Evolutionary conservation across 2,113 vertebrate species (phyloP).

Genomic region (Gasterosteus nipponicus): DNA sequence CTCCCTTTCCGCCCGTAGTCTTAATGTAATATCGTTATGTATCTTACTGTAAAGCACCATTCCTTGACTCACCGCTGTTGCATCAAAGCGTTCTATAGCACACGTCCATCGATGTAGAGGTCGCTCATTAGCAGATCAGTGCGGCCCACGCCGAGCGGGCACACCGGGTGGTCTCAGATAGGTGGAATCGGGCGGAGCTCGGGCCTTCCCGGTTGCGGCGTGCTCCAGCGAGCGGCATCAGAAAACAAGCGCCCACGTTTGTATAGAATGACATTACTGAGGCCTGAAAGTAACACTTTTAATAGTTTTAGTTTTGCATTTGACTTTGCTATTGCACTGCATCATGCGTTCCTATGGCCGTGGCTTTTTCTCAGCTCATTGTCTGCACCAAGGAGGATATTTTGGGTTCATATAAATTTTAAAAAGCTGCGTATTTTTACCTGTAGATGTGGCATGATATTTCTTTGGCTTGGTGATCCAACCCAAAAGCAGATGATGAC

Average conservation of each 20-base stretch:
- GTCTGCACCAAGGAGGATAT: conserved; percentile 18
- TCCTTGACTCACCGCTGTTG: conserved; percentile 65
- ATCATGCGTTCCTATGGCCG: conserved; percentile 55
- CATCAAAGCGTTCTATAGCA: conserved; percentile 60
- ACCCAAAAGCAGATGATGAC: conserved; percentile 11
- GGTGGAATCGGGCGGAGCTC: conserved; percentile 21
- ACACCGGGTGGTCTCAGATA: conserved; percentile 36
- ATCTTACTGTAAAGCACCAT: conserved; percentile 78
- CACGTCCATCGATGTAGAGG: conserved; percentile 55
- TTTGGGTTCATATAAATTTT: conserved; percentile 28
- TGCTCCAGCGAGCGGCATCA: conserved; percentile 27
- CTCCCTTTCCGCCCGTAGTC: conserved; percentile 70
- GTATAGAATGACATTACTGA: conserved; percentile 57
- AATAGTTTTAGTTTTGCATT: conserved; percentile 63
- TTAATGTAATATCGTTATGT: conserved; percentile 71
- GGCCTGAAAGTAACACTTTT: conserved; percentile 60
- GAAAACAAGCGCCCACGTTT: conserved; percentile 52
- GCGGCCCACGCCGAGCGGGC: conserved; percentile 2
- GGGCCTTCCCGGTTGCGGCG: conserved; percentile 40
- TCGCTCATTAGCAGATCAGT: conserved; percentile 55
- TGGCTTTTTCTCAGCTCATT: conserved; percentile 54
- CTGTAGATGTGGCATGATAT: conserved; percentile 30
- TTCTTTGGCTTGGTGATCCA: conserved; percentile 38
- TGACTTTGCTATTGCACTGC: conserved; percentile 59
- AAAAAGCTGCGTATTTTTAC: conserved; percentile 41